Evolutionary conservation across 2,888 invertebrate genomes (phyloP), one percentile per base, ranked within the genome.

Genomic region (Scelioninae gen. 2): DNA sequence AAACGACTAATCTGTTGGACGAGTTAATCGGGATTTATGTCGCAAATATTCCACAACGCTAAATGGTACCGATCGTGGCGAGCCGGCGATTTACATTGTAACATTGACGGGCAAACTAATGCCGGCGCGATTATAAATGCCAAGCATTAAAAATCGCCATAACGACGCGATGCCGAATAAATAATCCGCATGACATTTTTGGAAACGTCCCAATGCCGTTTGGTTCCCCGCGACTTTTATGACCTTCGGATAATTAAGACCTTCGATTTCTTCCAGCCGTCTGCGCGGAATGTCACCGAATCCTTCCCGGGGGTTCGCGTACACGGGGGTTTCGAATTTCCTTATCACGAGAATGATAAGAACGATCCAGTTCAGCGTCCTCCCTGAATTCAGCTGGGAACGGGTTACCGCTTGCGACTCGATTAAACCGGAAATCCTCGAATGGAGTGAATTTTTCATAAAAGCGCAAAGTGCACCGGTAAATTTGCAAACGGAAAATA

Each of bases 121-220:
- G 74, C 16, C 60, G 48, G 31, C 43, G 39, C 33, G 60, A 69
- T 75, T 74, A 71, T 64, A 41, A 67, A 69, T 61, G 60, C 53
- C 57, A 33, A 55, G 55, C 55, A 68, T 67, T 48, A 67, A 68
- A 58, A 55, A 69, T 68, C 63, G 55, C 19, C 28, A 57, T 68
- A 63, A 73, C 31, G 61, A 65, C 11, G 48, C 50, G 48, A 57
- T 57, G 52, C 39, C 50, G 45, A 31, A 52, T 64, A 69, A 72
- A 65, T 60, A 55, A 60, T n/a, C 43, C 53, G 16, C 63, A 19
- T 45, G 74, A 64, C 75, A 75, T 77, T 78, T 77, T 77, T 73
- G 74, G 76, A 75, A 74, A 78, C 65, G 73, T 77, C 73, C 76
- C 74, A 77, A 72, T 48, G 73, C 57, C 74, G 68, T 73, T 65